Conservation (phyloP, 1,140 invertebrate genomes). For the Drosophila bifasciata region DNA sequence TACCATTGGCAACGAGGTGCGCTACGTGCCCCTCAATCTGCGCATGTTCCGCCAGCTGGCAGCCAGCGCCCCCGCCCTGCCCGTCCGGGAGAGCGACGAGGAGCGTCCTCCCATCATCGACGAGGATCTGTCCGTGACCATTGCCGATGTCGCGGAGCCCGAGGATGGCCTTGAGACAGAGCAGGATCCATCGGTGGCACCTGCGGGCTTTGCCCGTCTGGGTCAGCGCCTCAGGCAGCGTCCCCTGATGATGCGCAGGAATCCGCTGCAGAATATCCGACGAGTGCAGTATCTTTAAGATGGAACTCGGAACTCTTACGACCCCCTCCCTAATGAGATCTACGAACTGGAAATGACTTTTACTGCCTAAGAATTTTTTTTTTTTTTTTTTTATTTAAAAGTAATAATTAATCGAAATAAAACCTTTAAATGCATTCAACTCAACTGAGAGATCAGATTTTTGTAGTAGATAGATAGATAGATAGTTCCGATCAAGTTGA, state of each 20-base stretch:
- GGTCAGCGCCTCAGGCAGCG: constrained; percentile 24
- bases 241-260: neutral
- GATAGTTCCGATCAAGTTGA: neutral
- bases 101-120: neutral
- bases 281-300: constrained; percentile 38
- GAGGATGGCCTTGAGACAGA: constrained; percentile 2
- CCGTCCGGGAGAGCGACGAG: constrained; percentile 43
- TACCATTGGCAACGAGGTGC: constrained; percentile 60
- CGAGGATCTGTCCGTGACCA: no score
- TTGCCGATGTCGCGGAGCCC: constrained; percentile 4
- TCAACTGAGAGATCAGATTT: no score
- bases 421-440: no score
- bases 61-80: neutral
- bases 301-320: neutral
- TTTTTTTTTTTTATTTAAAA: no score
- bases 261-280: constrained; percentile 38
- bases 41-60: constrained; percentile 58
- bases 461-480: no score
- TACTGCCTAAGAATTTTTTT: no score
- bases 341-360: no score
- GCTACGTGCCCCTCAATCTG: constrained; percentile 59
- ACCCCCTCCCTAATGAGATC: no score
- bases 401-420: no score
- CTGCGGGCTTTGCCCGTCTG: constrained; percentile 9
- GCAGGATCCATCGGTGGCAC: no score